Evolutionary conservation across 2,888 invertebrate genomes (phyloP), one percentile per base, ranked within the genome.

Genomic region (Oxytorus armatus): DNA sequence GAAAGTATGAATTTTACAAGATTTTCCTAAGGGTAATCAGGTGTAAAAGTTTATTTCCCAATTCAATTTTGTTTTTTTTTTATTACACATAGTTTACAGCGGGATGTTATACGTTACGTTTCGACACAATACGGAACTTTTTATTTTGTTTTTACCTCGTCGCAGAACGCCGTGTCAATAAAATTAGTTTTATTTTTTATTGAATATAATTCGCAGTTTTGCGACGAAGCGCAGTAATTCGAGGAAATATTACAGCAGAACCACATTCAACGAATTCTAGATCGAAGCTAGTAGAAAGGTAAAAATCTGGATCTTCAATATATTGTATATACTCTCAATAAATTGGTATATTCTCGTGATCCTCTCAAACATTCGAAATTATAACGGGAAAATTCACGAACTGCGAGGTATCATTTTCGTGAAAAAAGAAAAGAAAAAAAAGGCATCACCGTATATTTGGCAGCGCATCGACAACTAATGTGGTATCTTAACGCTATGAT

Each of bases 401-500:
- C 39, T n/a, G 16, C 4, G 1, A 3, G 1, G 18, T 53, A 51
- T 61, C 57, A 44, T 76, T 25, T 33, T n/a, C 61, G 29, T 44
- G 49, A 70, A 59, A 49, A 36, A 51, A 75, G 68, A 49, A 57
- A 75, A 74, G 51, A 77, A 55, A 63, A 47, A 29, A 85, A 85
- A 87, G 85, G 85, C 86, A 87, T 87, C 84, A 86, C 85, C 84
- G 84, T 87, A 84, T 88, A 86, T 87, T 88, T 88, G 88, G 88
- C 88, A 88, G 85, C 85, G 84, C 83, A 86, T 86, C 79, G 82
- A 83, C 75, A 63, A 81, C 81, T 79, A 69, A 77, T 57, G 63
- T 66, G 72, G 23, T 81, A 81, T 44, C 57, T 79, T 79, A 81
- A 69, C 29, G 47, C 69, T 83, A 83, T 61, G 77, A 77, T 81